Evolutionary conservation across 2,113 vertebrate genomes (phyloP), one percentile per base, ranked within the genome.

Genomic region (Dicaeum eximium): DNA sequence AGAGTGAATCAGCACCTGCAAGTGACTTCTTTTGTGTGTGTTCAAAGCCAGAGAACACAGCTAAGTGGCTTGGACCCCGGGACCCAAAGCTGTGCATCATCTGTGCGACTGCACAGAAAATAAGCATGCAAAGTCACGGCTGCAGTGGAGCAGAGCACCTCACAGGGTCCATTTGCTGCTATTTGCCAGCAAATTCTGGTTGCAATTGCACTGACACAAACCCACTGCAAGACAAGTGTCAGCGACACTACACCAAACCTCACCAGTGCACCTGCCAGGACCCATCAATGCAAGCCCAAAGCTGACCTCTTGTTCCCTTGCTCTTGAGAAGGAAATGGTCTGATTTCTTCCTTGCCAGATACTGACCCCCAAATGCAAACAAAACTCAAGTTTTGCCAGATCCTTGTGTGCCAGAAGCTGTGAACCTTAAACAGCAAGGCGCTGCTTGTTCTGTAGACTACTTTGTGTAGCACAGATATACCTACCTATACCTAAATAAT

Each of bases 111-210:
- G 67, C 71, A 54, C 58, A 50, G 87, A 74, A 88, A 86, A 83
- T 62, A 72, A 75, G 58, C 58, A 65, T 5, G 40, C 48, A 42
- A 80, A 67, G 66, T 67, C 71, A 61, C 1, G 7, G 79, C 80
- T 83, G 66, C 61, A 54, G 35, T 5, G 47, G 37, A 90, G 71
- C 88, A 90, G 65, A 92, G 80, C 77, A 60, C 33, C 70, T 92
- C 89, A 45, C 65, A 40, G 82, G 51, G 42, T 74, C 89, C 51
- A 35, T 42, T 83, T 58, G 44, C 67, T 86, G 48, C 77, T 86
- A 8, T 81, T 90, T 92, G 79, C 70, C 79, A 86, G 67, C 53
- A 95, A 77, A 78, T 80, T 77, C 72, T 87, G 38, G 20, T 87
- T 65, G 51, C 50, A 47, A 3, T 79, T 50, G n/a, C 5, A 67